These are phyloP conservation scores for Enteromius viviparus DNA, from an alignment of 2,797 vertebrate species.

Conservation along the genomic window DNA sequence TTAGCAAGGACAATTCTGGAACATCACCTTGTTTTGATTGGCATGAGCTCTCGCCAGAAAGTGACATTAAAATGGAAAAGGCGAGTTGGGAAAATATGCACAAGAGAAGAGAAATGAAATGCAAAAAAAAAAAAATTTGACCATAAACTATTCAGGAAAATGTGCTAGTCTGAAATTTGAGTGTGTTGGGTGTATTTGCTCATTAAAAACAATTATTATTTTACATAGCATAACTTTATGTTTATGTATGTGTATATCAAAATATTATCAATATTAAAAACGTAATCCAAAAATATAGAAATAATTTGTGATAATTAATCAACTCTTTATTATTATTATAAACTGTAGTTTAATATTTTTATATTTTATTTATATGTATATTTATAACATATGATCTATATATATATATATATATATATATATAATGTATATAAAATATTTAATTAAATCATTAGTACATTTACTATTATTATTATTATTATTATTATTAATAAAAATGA, in stretches of 20 bases:
- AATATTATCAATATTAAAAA: neutral
- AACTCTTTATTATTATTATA: neutral
- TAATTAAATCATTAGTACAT: too few relatives aligned
- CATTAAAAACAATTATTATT: neutral
- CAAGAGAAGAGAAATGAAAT: neutral
- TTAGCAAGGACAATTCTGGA: slow-evolving; percentile 35
- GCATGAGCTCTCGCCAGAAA: neutral
- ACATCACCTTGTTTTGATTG: slow-evolving; percentile 32
- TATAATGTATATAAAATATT: neutral
- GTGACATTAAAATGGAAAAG: slow-evolving; percentile 35
- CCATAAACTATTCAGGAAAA: neutral
- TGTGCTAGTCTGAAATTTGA: neutral
- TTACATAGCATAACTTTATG: neutral
- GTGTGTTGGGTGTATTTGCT: neutral
- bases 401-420: neutral
- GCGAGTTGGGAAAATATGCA: slow-evolving; percentile 4
- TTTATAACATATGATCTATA: neutral
- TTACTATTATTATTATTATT: too few relatives aligned
- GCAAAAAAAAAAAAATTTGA: neutral
- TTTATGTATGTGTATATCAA: neutral
- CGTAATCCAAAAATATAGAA: neutral
- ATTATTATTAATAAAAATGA: too few relatives aligned
- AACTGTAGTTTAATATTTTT: too few relatives aligned
- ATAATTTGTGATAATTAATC: neutral
- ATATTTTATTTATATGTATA: too few relatives aligned